Evolutionary conservation across 35 echinoderm and acorn worm genomes (phyloP).

Genomic region (Chiridota heheva): DNA sequence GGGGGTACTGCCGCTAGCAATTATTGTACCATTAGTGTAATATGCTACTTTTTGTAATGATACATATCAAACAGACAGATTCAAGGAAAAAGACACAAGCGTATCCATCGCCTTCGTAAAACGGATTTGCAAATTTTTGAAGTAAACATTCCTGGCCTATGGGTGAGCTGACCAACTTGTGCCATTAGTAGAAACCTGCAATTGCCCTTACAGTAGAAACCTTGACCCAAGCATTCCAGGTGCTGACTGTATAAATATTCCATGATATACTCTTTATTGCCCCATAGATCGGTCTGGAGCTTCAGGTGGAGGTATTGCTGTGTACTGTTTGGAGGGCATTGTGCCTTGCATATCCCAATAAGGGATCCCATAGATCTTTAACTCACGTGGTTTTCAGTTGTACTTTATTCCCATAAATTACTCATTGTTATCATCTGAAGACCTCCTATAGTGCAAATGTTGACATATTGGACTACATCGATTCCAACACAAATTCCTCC

Average conservation of each 20-base stretch:
- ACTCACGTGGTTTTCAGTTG: constrained; percentile 52
- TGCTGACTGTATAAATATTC: constrained; percentile 62
- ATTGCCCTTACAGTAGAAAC: constrained; percentile 66
- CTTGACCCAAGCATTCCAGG: constrained; percentile 34
- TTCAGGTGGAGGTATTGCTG: constrained; percentile 54
- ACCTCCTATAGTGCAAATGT: constrained; percentile 60
- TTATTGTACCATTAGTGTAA: no score
- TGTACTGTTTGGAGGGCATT: constrained; percentile 56
- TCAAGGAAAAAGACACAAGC: constrained; percentile 20
- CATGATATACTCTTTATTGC: constrained; percentile 50
- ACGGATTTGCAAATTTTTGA: constrained; percentile 54
- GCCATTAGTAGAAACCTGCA: constrained; percentile 24
- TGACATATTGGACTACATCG: constrained; percentile 62
- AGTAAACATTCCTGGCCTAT: constrained; percentile 62
- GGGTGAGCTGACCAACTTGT: constrained; percentile 46
- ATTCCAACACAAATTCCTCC: constrained; percentile 29
- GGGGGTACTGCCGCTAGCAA: no score
- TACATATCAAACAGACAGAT: no score
- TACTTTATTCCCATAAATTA: constrained; percentile 48
- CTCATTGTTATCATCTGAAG: constrained; percentile 48
- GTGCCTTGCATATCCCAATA: constrained; percentile 25
- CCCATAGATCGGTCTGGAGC: constrained; percentile 47
- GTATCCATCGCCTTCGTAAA: constrained; percentile 47
- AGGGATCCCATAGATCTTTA: constrained; percentile 35
- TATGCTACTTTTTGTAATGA: no score